A percentile compares a stretch with the other conserved stretches of the same genome.
Conservation (phyloP, 2,888 invertebrate species). For the Calameuta idolon region DNA sequence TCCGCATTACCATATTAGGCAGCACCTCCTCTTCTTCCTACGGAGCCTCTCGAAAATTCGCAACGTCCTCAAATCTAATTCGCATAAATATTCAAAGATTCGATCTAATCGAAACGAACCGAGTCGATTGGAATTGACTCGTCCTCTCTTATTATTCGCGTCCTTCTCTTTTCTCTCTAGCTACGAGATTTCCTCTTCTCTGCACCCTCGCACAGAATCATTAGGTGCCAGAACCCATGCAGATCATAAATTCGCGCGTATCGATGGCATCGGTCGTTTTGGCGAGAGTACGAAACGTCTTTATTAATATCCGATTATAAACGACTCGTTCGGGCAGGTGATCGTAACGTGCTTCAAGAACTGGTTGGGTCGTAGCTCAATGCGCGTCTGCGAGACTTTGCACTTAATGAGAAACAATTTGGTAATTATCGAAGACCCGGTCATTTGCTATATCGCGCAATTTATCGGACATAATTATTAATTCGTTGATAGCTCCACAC, state of each 20-base stretch:
- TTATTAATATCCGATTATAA: constrained; percentile 30
- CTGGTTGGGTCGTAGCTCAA: constrained; percentile 27
- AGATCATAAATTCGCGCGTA: constrained; percentile 24
- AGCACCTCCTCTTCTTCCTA: neutral
- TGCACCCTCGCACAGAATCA: neutral
- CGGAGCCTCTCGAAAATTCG: neutral
- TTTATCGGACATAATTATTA: neutral
- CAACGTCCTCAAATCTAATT: neutral
- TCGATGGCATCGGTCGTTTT: constrained; percentile 30
- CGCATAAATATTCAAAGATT: neutral
- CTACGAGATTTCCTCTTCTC: neutral
- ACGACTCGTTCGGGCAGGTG: constrained; percentile 18
- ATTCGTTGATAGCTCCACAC: neutral
- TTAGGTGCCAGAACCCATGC: neutral
- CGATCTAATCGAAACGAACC: neutral
- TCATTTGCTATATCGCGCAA: neutral
- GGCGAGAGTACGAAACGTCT: constrained; percentile 32
- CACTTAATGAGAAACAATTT: neutral
- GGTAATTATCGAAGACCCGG: neutral
- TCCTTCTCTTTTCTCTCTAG: neutral
- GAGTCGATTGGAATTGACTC: neutral
- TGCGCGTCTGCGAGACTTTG: neutral
- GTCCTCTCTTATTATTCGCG: neutral
- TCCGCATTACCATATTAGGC: constrained; percentile 39
- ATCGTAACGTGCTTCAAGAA: constrained; percentile 19